Conservation (phyloP, 1,140 invertebrate species). For the Magallana angulata region DNA sequence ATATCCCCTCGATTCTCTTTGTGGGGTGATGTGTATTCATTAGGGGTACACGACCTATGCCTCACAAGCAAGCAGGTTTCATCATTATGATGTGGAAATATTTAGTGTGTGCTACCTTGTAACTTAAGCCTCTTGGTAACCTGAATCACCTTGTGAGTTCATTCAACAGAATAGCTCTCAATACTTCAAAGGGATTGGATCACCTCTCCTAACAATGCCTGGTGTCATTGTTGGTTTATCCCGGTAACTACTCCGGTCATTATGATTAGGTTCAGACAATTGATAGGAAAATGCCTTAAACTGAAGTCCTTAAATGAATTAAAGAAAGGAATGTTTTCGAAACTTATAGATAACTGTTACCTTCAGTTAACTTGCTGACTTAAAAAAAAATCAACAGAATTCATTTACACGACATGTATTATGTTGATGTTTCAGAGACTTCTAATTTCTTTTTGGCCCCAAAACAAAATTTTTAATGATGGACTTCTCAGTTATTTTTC, state of each 20-base stretch:
- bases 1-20: background rate
- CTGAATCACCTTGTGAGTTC: conserved; percentile 16
- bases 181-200: conserved; percentile 10
- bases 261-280: background rate
- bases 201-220: background rate
- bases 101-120: conserved; percentile 10
- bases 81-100: background rate
- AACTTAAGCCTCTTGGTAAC: background rate
- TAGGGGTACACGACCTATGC: conserved; percentile 7
- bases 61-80: conserved; percentile 2
- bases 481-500: no score
- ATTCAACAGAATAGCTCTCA: background rate
- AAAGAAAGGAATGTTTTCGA: no score
- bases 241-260: background rate
- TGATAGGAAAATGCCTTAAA: background rate
- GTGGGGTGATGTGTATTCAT: conserved; percentile 23
- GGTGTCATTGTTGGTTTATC: background rate
- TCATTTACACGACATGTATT: no score
- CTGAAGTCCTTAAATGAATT: no score
- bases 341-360: no score
- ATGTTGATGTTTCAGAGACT: no score
- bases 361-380: no score
- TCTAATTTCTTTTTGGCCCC: no score
- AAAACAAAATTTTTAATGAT: no score
- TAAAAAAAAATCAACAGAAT: no score